Evolutionary conservation across 2,888 invertebrate genomes (phyloP).

Genomic region (Orgyia antiqua): DNA sequence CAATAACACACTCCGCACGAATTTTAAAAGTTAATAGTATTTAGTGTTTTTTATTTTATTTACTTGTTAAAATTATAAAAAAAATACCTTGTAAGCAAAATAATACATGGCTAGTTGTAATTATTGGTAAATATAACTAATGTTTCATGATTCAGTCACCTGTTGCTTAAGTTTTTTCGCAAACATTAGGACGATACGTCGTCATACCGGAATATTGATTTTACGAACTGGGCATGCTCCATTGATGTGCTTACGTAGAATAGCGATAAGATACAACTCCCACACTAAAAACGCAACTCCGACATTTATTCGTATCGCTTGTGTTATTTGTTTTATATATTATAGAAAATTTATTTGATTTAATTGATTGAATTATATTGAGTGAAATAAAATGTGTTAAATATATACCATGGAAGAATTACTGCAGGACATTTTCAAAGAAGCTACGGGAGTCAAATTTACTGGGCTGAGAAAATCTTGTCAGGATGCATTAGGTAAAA

Average conservation of each 20-base stretch:
- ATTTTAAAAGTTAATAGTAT: too few relatives aligned
- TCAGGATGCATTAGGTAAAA: constrained; percentile 91
- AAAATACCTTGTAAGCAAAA: too few relatives aligned
- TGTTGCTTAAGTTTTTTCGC: constrained; percentile 43
- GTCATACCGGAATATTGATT: constrained; percentile 55
- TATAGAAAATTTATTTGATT: too few relatives aligned
- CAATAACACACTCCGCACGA: too few relatives aligned
- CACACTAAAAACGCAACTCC: constrained; percentile 36
- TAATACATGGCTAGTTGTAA: too few relatives aligned
- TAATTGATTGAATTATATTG: too few relatives aligned
- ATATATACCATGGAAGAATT: constrained; percentile 88
- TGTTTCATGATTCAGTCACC: constrained; percentile 40
- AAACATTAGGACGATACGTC: too few relatives aligned
- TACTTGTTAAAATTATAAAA: too few relatives aligned
- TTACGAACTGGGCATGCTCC: constrained; percentile 65
- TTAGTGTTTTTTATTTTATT: too few relatives aligned
- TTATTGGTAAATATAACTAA: too few relatives aligned
- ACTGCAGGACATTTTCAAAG: constrained; percentile 89
- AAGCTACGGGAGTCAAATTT: constrained; percentile 88
- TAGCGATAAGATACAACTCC: constrained; percentile 53
- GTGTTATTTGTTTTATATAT: background rate
- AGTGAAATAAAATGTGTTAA: too few relatives aligned
- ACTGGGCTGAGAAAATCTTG: constrained; percentile 87
- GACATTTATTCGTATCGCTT: constrained; percentile 12
- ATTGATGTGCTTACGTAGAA: constrained; percentile 32